phyloP scores from a whole-genome alignment of 2,888 invertebrate species.

The Agrilus cyanescens region DNA sequence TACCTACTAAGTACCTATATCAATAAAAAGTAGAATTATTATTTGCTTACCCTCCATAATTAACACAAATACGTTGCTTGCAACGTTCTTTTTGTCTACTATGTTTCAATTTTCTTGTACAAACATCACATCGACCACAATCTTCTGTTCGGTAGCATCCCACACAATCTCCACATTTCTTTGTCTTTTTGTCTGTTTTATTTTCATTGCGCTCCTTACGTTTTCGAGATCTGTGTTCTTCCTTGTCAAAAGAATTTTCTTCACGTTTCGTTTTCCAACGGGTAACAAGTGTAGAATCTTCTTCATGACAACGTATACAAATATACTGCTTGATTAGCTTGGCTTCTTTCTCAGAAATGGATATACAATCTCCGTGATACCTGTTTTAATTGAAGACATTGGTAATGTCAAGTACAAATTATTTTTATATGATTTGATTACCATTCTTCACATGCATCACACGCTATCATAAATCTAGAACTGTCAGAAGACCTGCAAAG shows the following conservation, averaged over 20 bases:
- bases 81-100: slow-evolving; percentile 37
- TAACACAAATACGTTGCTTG: slow-evolving; percentile 39
- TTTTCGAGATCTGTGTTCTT: slow-evolving; percentile 25
- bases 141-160: slow-evolving; percentile 59
- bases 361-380: slow-evolving; percentile 95
- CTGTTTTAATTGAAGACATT: slow-evolving; percentile 10
- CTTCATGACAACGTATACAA: slow-evolving; percentile 73
- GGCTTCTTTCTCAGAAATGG: slow-evolving; percentile 85
- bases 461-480: slow-evolving; percentile 94
- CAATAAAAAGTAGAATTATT: no score
- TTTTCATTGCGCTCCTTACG: slow-evolving; percentile 26
- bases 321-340: slow-evolving; percentile 89
- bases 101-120: slow-evolving; percentile 34
- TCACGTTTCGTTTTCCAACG: slow-evolving; percentile 33
- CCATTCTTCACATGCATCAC: slow-evolving; percentile 97
- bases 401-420: not conserved
- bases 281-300: slow-evolving; percentile 66
- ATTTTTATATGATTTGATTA: slow-evolving; percentile 13
- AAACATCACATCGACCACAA: slow-evolving; percentile 58
- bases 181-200: slow-evolving; percentile 36
- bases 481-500: slow-evolving; percentile 90
- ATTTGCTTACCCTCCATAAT: slow-evolving; percentile 28
- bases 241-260: slow-evolving; percentile 20
- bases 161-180: slow-evolving; percentile 63
- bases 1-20: no score